Conservation (phyloP, 2,888 invertebrate species). For the Nemurella pictetii region DNA sequence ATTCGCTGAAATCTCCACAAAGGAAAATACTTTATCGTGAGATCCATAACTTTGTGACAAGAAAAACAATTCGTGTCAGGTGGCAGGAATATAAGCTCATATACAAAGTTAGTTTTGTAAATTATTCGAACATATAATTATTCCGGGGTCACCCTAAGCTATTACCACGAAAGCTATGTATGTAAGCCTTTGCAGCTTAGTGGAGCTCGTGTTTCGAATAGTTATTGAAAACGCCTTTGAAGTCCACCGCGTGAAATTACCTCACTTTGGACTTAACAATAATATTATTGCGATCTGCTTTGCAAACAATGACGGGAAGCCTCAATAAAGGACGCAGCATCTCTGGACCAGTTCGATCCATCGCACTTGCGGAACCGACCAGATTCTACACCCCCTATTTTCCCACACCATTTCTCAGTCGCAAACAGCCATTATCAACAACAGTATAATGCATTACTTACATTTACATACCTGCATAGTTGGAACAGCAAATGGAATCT, state of each 20-base stretch:
- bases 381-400: too few species aligned
- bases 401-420: too few species aligned
- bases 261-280: constrained; percentile 17
- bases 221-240: not conserved
- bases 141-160: not conserved
- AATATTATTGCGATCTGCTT: constrained; percentile 10
- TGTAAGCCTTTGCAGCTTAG: not conserved
- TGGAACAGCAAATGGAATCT: not conserved
- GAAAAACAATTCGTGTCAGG: not conserved
- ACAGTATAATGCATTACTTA: too few species aligned
- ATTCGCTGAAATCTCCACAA: not conserved
- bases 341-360: not conserved
- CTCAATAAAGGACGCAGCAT: not conserved
- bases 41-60: not conserved
- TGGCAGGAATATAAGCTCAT: too few species aligned
- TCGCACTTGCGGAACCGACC: too few species aligned
- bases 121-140: not conserved
- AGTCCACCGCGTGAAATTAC: constrained; percentile 3
- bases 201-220: not conserved
- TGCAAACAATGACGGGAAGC: not conserved
- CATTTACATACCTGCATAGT: too few species aligned
- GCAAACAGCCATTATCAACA: too few species aligned
- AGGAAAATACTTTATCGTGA: not conserved
- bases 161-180: not conserved
- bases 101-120: not conserved